Evolutionary conservation across 2,888 invertebrate species (phyloP).

Genomic region (Psylliodes chrysocephalus): DNA sequence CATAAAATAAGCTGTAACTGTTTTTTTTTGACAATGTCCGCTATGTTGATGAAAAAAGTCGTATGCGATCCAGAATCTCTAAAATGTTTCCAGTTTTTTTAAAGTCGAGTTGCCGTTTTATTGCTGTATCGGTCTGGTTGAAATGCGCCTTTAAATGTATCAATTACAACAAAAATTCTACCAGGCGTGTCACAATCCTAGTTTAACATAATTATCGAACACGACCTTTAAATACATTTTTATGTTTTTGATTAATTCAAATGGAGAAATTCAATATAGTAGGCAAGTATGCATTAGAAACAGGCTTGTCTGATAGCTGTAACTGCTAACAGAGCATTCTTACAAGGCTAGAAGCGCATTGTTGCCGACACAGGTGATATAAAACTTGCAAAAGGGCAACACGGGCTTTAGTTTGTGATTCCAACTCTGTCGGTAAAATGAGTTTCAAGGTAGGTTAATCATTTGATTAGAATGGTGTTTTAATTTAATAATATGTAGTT

Average conservation of each 20-base stretch:
- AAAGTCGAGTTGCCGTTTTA: too few species aligned
- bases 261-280: not conserved
- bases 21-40: too few species aligned
- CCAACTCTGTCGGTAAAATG: constrained; percentile 40
- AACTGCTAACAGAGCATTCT: constrained; percentile 12
- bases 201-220: not conserved
- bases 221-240: not conserved
- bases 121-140: too few species aligned
- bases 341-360: constrained; percentile 24
- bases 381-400: constrained; percentile 35
- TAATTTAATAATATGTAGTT: not conserved
- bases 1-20: too few species aligned
- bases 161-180: not conserved
- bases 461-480: not conserved
- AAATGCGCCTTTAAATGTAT: too few species aligned
- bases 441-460: constrained; percentile 43
- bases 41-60: too few species aligned
- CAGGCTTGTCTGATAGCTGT: constrained; percentile 31
- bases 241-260: not conserved
- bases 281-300: not conserved
- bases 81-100: too few species aligned
- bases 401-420: constrained; percentile 32
- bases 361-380: constrained; percentile 33
- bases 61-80: too few species aligned
- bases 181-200: not conserved